phyloP scores from a whole-genome alignment of 1,140 invertebrate species.

The Protaetia brevitarsis region DNA sequence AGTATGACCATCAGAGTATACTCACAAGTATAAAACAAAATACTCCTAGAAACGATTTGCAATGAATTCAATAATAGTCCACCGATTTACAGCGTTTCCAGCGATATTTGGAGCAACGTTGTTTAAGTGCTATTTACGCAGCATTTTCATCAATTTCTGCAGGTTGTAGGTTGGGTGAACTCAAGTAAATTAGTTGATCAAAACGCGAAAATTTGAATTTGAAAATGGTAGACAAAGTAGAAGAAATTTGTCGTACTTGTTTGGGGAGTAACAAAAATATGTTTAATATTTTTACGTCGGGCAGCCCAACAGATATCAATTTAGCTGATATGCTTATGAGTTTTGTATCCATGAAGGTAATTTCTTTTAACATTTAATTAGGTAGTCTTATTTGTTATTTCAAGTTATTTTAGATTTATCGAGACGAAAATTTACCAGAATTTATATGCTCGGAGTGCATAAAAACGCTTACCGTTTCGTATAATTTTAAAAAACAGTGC shows the following conservation, averaged over 20 bases:
- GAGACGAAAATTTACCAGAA: neutral
- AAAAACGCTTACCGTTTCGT: neutral
- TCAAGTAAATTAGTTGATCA: neutral
- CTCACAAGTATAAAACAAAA: too few species aligned
- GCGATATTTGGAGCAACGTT: neutral
- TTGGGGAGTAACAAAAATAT: neutral
- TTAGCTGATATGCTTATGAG: conserved; percentile 8
- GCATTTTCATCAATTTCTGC: conserved; percentile 4
- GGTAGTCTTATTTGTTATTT: too few species aligned
- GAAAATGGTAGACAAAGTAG: neutral
- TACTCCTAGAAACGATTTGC: too few species aligned
- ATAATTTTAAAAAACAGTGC: neutral
- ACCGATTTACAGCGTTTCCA: neutral
- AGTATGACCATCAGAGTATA: too few species aligned
- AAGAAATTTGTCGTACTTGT: neutral
- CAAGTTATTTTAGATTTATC: neutral
- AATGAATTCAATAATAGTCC: too few species aligned
- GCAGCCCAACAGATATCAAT: neutral
- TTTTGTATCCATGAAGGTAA: neutral
- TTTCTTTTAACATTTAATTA: too few species aligned
- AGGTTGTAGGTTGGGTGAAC: conserved; percentile 3
- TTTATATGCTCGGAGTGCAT: neutral
- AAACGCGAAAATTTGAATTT: neutral
- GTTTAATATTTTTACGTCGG: conserved; percentile 10
- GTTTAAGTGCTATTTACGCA: neutral